Conservation (phyloP, 2,888 invertebrate genomes). For the Exephanes ischioxanthus region DNA sequence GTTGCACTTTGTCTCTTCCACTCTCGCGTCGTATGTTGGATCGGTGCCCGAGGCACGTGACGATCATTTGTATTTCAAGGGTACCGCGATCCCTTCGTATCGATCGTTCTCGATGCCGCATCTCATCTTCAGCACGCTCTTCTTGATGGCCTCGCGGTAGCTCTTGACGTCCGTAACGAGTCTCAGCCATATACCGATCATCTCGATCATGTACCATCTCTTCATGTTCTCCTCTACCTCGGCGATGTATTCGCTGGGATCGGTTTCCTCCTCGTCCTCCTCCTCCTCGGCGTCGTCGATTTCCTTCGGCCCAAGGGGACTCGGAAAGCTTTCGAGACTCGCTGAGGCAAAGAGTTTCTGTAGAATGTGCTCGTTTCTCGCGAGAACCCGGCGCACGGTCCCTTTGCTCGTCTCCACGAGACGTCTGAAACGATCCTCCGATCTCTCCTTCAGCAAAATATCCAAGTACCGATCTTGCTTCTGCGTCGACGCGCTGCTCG, state of each 20-base stretch:
- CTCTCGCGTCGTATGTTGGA: constrained; percentile 42
- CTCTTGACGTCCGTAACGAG: constrained; percentile 67
- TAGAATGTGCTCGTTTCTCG: constrained; percentile 67
- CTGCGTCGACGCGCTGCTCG: constrained; percentile 30
- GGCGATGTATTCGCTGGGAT: constrained; percentile 40
- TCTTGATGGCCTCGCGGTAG: constrained; percentile 71
- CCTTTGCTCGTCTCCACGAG: constrained; percentile 65
- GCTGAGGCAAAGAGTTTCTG: constrained; percentile 64
- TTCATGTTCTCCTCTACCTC: constrained; percentile 70
- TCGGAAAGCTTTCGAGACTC: constrained; percentile 69
- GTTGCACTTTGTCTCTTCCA: constrained; percentile 28
- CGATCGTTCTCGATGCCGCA: constrained; percentile 72
- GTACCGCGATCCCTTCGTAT: constrained; percentile 71
- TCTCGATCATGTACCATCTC: constrained; percentile 73
- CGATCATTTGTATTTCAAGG: constrained; percentile 72
- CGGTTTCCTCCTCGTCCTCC: constrained; percentile 52
- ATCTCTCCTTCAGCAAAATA: constrained; percentile 68
- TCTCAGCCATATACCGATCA: constrained; percentile 72
- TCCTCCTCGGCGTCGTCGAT: constrained; percentile 50
- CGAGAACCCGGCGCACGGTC: constrained; percentile 68
- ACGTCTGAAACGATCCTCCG: constrained; percentile 67
- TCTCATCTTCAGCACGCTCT: constrained; percentile 65
- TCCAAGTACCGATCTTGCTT: constrained; percentile 68
- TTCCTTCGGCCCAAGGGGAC: constrained; percentile 60
- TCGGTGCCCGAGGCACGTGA: constrained; percentile 42